Evolutionary conservation across 1,140 invertebrate species (phyloP), one percentile per base, ranked within the genome.

Genomic region (Bombus pyrosoma): DNA sequence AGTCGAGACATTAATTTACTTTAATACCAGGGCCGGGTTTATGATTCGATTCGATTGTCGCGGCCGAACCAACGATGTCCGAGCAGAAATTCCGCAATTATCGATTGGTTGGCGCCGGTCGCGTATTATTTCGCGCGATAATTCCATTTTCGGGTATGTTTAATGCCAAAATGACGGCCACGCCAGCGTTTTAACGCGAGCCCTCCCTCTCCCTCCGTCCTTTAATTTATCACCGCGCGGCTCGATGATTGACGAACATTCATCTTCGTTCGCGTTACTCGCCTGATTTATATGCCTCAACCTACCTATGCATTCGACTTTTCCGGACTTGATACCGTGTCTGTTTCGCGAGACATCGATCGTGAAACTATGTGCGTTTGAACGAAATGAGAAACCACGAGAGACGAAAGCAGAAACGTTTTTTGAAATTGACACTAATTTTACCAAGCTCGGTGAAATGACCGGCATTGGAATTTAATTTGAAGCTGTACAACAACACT

Each of bases 221-320:
- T 69, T 69, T 71, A 64, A 71, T 83, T 83, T 68, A 83, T 83
- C 73, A 37, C 15, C 18, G 10, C 13, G 15, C 9, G 0, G 5
- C 15, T 39, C 73, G 34, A 69, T 77, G 73, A 83, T 83, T 25
- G 81, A 83, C 81, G 81, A 76, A 68, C 81, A 41, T 77, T 77
- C 62, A 77, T 76, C 72, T 83, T 77, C 62, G 62, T 69, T n/a
- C 59, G 41, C 5, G 69, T 28, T 66, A 47, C 0, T 12, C 57
- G 22, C 32, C 57, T 62, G 32, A 77, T 83, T 83, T 77, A 77
- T n/a, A n/a, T n/a, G n/a, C n/a, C n/a, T n/a, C n/a, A n/a, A n/a
- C n/a, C n/a, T n/a, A n/a, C n/a, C 37, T 18, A 32, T 4, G 3
- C 32, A 37, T 64, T 47, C 34, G 37, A 34, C 10, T 43, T 62